These are phyloP conservation scores for Cololabis saira DNA, from an alignment of 2,113 vertebrate genomes.

Conservation along the genomic window DNA sequence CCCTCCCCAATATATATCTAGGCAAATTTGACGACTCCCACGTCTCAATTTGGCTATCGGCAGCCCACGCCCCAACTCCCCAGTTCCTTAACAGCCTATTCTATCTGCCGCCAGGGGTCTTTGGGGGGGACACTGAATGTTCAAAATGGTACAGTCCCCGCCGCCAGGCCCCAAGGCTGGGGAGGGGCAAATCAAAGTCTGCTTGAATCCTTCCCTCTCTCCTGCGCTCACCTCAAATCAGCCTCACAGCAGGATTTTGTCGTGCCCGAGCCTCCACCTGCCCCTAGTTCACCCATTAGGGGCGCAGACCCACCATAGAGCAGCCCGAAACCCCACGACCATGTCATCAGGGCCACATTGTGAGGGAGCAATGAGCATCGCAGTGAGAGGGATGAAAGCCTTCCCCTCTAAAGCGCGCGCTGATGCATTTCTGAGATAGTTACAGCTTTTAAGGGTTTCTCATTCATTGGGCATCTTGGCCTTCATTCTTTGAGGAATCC, in stretches of 20 bases:
- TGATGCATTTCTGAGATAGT: slow-evolving; percentile 72
- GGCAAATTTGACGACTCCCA: slow-evolving; percentile 71
- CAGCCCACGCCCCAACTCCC: slow-evolving; percentile 40
- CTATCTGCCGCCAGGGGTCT: slow-evolving; percentile 72
- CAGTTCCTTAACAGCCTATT: slow-evolving; percentile 41
- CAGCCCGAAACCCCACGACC: slow-evolving; percentile 71
- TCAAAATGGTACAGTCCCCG: slow-evolving; percentile 58
- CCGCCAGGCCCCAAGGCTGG: slow-evolving; percentile 58
- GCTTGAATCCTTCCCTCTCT: slow-evolving; percentile 66
- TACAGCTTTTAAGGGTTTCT: slow-evolving; percentile 72
- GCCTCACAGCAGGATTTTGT: slow-evolving; percentile 76
- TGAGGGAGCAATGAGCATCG: slow-evolving; percentile 72
- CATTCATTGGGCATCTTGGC: slow-evolving; percentile 73
- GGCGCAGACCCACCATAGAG: slow-evolving; percentile 69
- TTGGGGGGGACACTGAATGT: slow-evolving; percentile 65
- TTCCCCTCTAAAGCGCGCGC: slow-evolving; percentile 64
- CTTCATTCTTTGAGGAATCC: slow-evolving; percentile 71
- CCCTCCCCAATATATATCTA: slow-evolving; percentile 74
- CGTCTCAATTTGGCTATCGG: slow-evolving; percentile 75
- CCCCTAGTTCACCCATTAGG: slow-evolving; percentile 70
- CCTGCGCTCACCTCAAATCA: slow-evolving; percentile 79
- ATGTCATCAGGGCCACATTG: slow-evolving; percentile 83
- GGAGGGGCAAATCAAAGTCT: slow-evolving; percentile 78
- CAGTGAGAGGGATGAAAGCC: slow-evolving; percentile 61
- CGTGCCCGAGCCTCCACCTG: slow-evolving; percentile 65